Evolutionary conservation across 2,888 invertebrate genomes (phyloP).

Genomic region (Erynnis tages): DNA sequence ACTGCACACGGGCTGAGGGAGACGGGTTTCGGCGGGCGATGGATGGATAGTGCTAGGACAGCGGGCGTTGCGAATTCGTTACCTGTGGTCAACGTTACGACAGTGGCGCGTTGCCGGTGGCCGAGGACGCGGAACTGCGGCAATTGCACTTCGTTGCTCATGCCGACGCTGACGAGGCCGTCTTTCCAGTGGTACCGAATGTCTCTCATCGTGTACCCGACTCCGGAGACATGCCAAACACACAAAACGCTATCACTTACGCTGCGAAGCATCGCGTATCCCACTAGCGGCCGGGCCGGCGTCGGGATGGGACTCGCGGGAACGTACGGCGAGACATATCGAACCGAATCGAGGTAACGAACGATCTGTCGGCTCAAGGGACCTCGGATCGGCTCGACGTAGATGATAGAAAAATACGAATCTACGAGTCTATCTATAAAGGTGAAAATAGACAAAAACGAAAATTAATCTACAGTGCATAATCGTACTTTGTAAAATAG

Average conservation of each 20-base stretch:
- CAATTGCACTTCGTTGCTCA: constrained; percentile 97
- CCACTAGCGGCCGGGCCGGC: constrained; percentile 49
- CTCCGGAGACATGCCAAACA: constrained; percentile 85
- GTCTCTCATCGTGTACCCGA: constrained; percentile 99
- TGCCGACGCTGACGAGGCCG: constrained; percentile 95
- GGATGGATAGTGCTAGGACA: constrained; percentile 67
- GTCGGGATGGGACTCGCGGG: constrained; percentile 51
- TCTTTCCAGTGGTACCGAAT: constrained; percentile 98
- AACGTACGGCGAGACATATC: constrained; percentile 47
- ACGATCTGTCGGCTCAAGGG: constrained; percentile 18
- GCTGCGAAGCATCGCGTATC: constrained; percentile 70
- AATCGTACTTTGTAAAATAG: constrained; percentile 5
- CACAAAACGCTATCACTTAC: constrained; percentile 82
- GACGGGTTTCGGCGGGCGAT: constrained; percentile 74
- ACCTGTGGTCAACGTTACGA: constrained; percentile 98
- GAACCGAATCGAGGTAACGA: constrained; percentile 51
- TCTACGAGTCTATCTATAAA: constrained; percentile 48
- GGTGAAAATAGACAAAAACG: constrained; percentile 39
- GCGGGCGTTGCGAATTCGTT: constrained; percentile 69
- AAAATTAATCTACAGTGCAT: constrained; percentile 16
- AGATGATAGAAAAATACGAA: constrained; percentile 71
- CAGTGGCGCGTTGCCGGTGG: constrained; percentile 96
- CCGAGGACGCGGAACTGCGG: constrained; percentile 98
- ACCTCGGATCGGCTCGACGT: constrained; percentile 47
- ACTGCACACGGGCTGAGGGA: constrained; percentile 76